phyloP scores from a whole-genome alignment of 2,888 invertebrate species.

The Ormyrus pomaceus region DNA sequence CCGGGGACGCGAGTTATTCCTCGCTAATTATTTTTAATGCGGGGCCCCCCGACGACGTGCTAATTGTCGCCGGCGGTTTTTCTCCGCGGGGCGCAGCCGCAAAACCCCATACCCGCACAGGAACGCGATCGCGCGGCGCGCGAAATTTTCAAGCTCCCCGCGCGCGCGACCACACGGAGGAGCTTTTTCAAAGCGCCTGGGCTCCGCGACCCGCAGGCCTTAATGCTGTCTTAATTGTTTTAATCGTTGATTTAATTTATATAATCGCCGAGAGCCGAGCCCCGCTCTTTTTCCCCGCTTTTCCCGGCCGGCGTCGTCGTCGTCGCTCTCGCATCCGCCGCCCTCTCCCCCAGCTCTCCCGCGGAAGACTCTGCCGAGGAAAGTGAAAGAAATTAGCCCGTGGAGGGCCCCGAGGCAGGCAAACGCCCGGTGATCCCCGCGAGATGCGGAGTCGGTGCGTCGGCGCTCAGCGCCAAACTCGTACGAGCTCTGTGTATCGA shows the following conservation, averaged over 20 bases:
- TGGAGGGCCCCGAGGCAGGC: background rate
- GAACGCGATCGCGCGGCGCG: constrained; percentile 3
- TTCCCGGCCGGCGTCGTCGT: background rate
- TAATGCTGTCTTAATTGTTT: constrained; percentile 38
- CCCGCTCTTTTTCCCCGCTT: too few relatives aligned
- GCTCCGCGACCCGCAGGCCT: constrained; percentile 5
- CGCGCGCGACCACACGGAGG: background rate
- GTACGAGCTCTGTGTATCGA: constrained; percentile 24
- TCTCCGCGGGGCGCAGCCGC: constrained; percentile 16
- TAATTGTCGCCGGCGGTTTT: constrained; percentile 44
- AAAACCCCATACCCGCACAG: constrained; percentile 4
- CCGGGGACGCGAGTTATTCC: constrained; percentile 47
- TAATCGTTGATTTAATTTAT: constrained; percentile 47
- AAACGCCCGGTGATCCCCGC: background rate
- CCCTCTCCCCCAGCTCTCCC: background rate
- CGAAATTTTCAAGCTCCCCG: constrained; percentile 40
- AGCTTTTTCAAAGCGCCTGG: constrained; percentile 27
- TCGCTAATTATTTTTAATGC: constrained; percentile 56
- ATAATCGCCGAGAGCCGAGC: constrained; percentile 10
- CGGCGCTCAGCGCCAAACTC: background rate
- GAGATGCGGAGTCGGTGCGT: background rate
- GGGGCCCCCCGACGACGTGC: constrained; percentile 52
- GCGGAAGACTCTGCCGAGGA: background rate
- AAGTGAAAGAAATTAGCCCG: background rate
- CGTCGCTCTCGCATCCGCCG: too few relatives aligned